Conservation (phyloP, 2,797 vertebrate genomes). For the Anisognathus igniventris region DNA sequence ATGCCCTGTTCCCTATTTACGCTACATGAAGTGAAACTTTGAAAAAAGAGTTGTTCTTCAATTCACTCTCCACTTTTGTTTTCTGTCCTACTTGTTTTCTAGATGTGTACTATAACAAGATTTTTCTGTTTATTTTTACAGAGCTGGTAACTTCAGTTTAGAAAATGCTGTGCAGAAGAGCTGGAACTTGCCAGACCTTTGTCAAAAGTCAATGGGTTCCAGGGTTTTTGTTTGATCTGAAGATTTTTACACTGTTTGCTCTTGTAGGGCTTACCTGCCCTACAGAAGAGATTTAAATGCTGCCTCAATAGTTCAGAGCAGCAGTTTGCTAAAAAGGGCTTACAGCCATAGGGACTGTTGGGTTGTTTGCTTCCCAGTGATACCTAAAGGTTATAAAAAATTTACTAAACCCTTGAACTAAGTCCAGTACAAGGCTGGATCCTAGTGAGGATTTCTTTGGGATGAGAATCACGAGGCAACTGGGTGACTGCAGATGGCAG, state of each 20-base stretch:
- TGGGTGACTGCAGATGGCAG: background rate
- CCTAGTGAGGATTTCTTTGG: background rate
- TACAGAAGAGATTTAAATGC: background rate
- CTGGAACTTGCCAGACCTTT: background rate
- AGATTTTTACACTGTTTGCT: background rate
- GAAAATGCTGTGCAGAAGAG: background rate
- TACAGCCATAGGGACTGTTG: background rate
- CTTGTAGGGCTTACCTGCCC: background rate
- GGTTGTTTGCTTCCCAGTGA: background rate
- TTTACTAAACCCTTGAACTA: background rate
- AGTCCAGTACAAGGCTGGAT: background rate
- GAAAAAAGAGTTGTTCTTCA: background rate
- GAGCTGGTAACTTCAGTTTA: background rate
- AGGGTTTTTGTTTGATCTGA: background rate
- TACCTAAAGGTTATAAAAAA: background rate
- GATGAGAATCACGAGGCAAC: background rate
- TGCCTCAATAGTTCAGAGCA: background rate
- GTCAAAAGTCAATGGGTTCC: background rate
- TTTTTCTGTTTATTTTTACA: background rate
- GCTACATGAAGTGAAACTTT: background rate
- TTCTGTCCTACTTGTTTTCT: background rate
- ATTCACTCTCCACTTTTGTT: background rate
- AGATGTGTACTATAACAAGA: background rate
- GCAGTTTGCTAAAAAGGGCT: background rate
- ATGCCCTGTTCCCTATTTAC: background rate